Percentiles rank a stretch among this genome's conserved stretches.
Evolutionary conservation across 2,797 vertebrate genomes (phyloP).

Genomic region (Tarsius wallacei): DNA sequence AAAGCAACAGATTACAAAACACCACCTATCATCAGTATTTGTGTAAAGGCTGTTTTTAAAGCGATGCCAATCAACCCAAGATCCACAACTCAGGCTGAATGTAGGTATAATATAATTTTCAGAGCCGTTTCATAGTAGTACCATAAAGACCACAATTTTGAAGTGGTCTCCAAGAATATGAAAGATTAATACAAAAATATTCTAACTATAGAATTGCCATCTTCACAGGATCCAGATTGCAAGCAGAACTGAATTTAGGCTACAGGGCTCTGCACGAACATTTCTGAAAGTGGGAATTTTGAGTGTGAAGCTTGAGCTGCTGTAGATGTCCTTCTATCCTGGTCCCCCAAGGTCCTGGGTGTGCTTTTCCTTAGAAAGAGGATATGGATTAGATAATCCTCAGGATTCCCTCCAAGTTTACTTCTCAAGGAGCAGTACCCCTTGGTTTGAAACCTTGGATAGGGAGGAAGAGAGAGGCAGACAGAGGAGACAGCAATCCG

Average conservation of each 20-base stretch:
- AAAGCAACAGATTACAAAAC: background rate
- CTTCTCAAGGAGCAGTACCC: background rate
- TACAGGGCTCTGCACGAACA: fast-evolving
- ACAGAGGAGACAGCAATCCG: background rate
- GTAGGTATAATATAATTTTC: background rate
- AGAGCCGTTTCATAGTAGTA: background rate
- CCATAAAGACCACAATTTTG: background rate
- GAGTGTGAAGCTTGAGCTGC: background rate
- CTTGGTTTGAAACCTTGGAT: background rate
- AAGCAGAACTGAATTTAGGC: background rate
- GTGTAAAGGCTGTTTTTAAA: background rate
- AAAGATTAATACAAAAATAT: background rate
- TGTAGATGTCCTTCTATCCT: fast-evolving
- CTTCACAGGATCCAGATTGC: background rate
- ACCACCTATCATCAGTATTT: background rate
- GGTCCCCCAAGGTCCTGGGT: no score
- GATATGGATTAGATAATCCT: background rate
- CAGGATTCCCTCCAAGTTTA: background rate
- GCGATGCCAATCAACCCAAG: background rate
- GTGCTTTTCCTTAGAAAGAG: background rate
- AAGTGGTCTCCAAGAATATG: background rate
- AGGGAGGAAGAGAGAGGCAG: background rate
- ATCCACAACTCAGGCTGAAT: background rate
- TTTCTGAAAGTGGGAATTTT: background rate
- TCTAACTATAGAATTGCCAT: background rate